These are phyloP conservation scores for Hystrix brachyura DNA, from an alignment of 2,113 vertebrate genomes.

Conservation along the genomic window DNA sequence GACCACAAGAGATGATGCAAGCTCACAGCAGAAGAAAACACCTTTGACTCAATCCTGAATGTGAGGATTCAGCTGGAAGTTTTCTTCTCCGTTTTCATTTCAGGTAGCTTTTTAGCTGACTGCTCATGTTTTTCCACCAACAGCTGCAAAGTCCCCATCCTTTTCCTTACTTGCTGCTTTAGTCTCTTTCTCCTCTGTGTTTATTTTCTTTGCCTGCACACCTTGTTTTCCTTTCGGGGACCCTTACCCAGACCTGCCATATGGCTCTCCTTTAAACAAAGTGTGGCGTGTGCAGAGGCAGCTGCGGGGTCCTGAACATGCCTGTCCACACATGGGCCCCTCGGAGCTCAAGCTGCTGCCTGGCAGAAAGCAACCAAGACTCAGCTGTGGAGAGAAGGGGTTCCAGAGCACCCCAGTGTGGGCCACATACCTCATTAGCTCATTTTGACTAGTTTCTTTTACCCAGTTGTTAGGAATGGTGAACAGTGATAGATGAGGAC, in stretches of 20 bases:
- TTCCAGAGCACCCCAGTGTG: slow-evolving; percentile 57
- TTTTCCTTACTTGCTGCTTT: not conserved
- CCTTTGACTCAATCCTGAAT: not conserved
- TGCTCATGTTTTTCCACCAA: not conserved
- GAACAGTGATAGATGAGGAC: slow-evolving; percentile 77
- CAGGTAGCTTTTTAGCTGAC: not conserved
- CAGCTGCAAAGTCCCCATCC: not conserved
- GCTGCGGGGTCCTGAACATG: slow-evolving; percentile 70
- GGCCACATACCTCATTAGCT: slow-evolving; percentile 77
- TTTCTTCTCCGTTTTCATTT: slow-evolving; percentile 32
- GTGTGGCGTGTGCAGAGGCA: slow-evolving; percentile 71
- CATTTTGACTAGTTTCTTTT: slow-evolving; percentile 80
- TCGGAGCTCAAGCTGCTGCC: slow-evolving; percentile 64
- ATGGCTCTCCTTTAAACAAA: slow-evolving; percentile 84
- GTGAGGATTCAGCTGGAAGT: not conserved
- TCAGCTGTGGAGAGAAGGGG: slow-evolving; percentile 68
- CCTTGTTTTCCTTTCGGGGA: slow-evolving; percentile 74
- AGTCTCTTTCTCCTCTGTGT: not conserved
- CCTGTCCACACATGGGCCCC: slow-evolving; percentile 54
- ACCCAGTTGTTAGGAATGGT: slow-evolving; percentile 4
- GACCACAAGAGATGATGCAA: not conserved
- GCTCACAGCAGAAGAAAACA: not conserved
- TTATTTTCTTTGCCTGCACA: slow-evolving; percentile 68
- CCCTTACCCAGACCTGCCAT: slow-evolving; percentile 78
- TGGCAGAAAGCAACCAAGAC: slow-evolving; percentile 59